Conservation (phyloP, 2,113 vertebrate species). For the Passer domesticus region DNA sequence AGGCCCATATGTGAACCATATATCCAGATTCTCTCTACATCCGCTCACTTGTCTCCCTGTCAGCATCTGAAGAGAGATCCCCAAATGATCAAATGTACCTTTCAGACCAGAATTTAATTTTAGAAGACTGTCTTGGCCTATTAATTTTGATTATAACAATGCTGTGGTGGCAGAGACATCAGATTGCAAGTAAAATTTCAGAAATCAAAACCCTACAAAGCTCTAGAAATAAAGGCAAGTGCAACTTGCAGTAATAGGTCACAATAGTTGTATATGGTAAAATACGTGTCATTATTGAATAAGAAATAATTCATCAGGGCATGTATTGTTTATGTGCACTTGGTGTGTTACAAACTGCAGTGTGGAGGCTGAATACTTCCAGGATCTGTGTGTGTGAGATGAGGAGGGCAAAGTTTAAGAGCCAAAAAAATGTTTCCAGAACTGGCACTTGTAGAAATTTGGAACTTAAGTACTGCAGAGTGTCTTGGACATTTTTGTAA, state of each 20-base stretch:
- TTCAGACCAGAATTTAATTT: slow-evolving; percentile 59
- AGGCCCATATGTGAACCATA: slow-evolving; percentile 61
- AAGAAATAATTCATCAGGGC: not conserved
- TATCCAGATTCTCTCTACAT: slow-evolving; percentile 61
- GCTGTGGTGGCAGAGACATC: slow-evolving; percentile 11
- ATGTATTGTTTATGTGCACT: not conserved
- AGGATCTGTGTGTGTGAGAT: not conserved
- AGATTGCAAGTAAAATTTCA: not conserved
- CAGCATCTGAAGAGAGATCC: slow-evolving; percentile 58
- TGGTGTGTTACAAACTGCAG: not conserved
- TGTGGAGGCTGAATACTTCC: not conserved
- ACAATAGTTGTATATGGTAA: not conserved
- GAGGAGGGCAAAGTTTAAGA: not conserved
- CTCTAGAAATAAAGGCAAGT: not conserved
- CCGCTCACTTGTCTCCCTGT: slow-evolving; percentile 54
- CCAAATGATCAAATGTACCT: slow-evolving; percentile 61
- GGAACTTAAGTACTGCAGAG: not conserved
- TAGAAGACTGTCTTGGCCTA: slow-evolving; percentile 36
- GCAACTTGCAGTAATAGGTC: not conserved
- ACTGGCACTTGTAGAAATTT: not conserved
- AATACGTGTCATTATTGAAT: not conserved
- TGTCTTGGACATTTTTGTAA: not conserved
- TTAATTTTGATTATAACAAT: slow-evolving; percentile 51
- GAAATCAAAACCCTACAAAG: not conserved
- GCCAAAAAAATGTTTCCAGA: not conserved